Conservation (phyloP, 2,797 vertebrate species). For the Halcyon chelicuti region DNA sequence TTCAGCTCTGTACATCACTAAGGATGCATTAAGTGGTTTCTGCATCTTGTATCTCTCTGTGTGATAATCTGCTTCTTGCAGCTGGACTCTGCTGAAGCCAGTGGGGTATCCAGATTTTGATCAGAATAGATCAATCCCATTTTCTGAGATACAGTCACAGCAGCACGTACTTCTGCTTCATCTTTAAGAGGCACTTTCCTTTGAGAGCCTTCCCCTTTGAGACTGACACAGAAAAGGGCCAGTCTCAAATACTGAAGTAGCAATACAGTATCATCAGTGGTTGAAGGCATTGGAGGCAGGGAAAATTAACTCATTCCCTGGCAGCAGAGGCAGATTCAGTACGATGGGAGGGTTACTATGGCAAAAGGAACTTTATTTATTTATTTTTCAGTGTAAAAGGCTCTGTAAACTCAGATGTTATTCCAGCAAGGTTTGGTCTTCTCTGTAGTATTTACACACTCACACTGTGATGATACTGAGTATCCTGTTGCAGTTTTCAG, state of each 20-base stretch:
- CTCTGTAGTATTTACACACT: neutral
- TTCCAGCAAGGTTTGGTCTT: neutral
- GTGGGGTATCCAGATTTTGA: conserved; percentile 4
- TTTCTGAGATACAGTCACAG: neutral
- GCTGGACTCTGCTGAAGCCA: conserved; percentile 24
- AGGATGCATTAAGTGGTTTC: neutral
- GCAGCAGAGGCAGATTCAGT: neutral
- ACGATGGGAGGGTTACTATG: neutral
- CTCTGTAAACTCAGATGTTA: neutral
- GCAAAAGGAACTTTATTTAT: neutral
- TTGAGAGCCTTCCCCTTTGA: neutral
- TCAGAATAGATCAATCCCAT: neutral
- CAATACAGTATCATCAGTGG: neutral
- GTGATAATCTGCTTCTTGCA: conserved; percentile 1
- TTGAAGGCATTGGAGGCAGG: conserved; percentile 17
- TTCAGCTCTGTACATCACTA: neutral
- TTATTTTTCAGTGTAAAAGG: neutral
- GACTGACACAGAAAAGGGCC: neutral
- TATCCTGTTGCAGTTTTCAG: conserved; percentile 27
- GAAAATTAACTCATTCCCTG: neutral
- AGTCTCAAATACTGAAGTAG: conserved; percentile 2
- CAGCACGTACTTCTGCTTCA: neutral
- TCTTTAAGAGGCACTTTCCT: conserved; percentile 56
- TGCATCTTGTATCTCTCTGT: neutral
- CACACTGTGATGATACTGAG: neutral